Conservation (phyloP, 2,888 invertebrate species). For the Stenurella melanura region DNA sequence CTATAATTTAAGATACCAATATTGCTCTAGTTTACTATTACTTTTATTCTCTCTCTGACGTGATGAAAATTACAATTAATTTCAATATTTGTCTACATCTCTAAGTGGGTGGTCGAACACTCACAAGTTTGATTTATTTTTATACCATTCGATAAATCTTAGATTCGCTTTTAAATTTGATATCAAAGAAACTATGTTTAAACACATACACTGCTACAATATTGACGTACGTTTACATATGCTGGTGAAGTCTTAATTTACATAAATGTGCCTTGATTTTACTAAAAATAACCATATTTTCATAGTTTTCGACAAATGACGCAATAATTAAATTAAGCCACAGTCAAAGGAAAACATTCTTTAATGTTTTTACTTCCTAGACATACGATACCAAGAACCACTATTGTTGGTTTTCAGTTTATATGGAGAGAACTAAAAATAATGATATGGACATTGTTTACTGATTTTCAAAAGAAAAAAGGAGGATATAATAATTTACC, state of each 20-base stretch:
- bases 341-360: not conserved
- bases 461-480: not conserved
- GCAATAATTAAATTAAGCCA: not conserved
- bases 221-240: not conserved
- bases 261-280: not conserved
- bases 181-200: constrained; percentile 12
- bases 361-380: not conserved
- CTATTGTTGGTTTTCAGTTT: not conserved
- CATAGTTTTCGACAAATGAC: not conserved
- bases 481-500: not conserved
- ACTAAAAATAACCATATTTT: constrained; percentile 1
- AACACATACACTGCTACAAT: not conserved
- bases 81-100: not conserved
- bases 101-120: not conserved
- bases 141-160: not conserved
- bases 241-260: not conserved
- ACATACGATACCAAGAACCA: not conserved
- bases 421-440: not conserved
- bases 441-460: not conserved
- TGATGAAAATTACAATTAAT: not conserved
- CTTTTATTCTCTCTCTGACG: no score
- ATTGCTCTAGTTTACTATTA: no score
- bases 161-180: not conserved
- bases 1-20: no score
- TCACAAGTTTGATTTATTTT: not conserved